Evolutionary conservation across 2,888 invertebrate species (phyloP), one percentile per base, ranked within the genome.

Genomic region (Asteroscopus sphinx): DNA sequence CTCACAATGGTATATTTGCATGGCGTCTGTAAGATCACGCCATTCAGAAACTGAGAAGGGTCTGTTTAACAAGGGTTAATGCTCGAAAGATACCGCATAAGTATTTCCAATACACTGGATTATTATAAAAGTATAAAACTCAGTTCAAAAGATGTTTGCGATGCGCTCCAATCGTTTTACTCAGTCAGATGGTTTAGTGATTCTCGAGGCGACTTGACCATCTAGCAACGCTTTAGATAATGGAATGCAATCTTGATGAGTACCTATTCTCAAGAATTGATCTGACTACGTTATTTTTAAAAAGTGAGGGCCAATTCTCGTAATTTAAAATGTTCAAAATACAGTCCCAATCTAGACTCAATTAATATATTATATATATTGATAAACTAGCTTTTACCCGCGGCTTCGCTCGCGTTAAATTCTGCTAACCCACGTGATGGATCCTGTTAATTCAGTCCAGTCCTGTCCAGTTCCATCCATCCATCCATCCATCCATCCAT

Each of bases 21-120:
- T 87, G 73, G 75, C 77, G 73, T 71, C 73, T 82, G 79, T 80
- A 82, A 80, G 80, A 83, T 81, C 81, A 76, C 68, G 80, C 80
- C 81, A 80, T 68, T 79, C 73, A 81, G 79, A 82, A 83, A 85
- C 79, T 89, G 91, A 91, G 85, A 81, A 91, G 91, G 92, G 91
- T 91, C 66, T 86, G 89, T 87, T 86, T 90, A 90, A 91, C 90
- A 86, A 87, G 90, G 90, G 91, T 90, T 87, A 85, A 88, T 87
- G 82, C 78, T 82, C 77, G 77, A 64, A 62, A 79, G 77, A 83
- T 80, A 80, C 76, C 81, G 83, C 81, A 26, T 21, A 82, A 67
- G 26, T 80, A 81, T 85, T 84, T 85, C 80, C 81, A 80, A 84
- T 81, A 85, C 84, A 84, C 79, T 81, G 85, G 79, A 78, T 87